Evolutionary conservation across 64 coral and sea anemone species (phyloP).

Genomic region (Montipora sp.): DNA sequence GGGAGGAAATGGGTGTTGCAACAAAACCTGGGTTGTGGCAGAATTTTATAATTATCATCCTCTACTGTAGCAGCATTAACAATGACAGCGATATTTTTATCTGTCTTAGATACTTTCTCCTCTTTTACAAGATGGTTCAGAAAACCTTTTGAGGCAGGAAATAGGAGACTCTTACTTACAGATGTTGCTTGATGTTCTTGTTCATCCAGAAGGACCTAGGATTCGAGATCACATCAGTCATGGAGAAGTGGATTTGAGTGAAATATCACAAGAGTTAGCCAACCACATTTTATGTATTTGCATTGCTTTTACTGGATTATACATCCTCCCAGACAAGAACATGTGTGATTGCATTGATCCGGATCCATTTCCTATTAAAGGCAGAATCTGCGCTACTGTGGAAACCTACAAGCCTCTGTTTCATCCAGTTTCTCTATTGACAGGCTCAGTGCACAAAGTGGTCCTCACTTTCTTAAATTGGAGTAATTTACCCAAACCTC

Average conservation of each 20-base stretch:
- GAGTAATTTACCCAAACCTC: slow-evolving; percentile 73
- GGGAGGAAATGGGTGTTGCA: too few relatives aligned
- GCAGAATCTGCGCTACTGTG: slow-evolving; percentile 23
- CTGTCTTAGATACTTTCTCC: slow-evolving; percentile 77
- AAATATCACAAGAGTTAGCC: slow-evolving; percentile 66
- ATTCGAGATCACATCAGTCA: slow-evolving; percentile 86
- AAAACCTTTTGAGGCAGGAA: slow-evolving; percentile 70
- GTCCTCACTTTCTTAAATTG: slow-evolving; percentile 45
- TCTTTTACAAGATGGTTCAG: slow-evolving; percentile 58
- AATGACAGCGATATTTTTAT: background rate
- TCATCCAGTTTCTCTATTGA: slow-evolving; percentile 72
- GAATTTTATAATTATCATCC: background rate
- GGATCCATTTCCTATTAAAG: background rate
- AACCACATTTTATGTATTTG: slow-evolving; percentile 84
- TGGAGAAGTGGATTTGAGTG: slow-evolving; percentile 77
- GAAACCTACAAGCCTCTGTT: slow-evolving; percentile 66
- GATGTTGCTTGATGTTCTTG: slow-evolving; percentile 86
- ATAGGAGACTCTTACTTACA: slow-evolving; percentile 70
- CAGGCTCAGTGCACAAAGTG: slow-evolving; percentile 34
- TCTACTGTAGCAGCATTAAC: too few relatives aligned
- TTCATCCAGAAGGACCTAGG: slow-evolving; percentile 86
- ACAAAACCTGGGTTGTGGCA: background rate
- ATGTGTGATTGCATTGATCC: too few relatives aligned
- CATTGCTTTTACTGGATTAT: slow-evolving; percentile 65
- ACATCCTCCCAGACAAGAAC: background rate